Base-by-base conservation (phyloP, 2,113 vertebrate genomes). In the Carassius carassius region DNA sequence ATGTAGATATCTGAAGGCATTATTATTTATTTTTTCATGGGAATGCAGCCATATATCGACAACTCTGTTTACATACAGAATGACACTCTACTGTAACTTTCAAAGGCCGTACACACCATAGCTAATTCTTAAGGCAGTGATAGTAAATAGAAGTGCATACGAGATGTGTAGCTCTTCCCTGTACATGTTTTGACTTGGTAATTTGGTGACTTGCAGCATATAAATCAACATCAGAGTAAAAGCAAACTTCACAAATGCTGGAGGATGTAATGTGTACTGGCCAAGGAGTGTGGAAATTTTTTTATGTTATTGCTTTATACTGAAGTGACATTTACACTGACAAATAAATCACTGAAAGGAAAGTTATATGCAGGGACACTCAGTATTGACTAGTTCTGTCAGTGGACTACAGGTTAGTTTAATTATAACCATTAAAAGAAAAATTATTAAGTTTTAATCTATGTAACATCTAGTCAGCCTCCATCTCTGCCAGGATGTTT, bases 21-120 rank as follows among this genome's bases (percentile, higher is more conserved):
- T 90, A 79, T 87, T 89, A 89, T 91, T 90, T 84, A 47, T 72
- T 84, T 84, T 8, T 79, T 29, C 84, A 90, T 78, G 84, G 82
- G 73, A 85, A 86, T 90, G 86, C 88, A 86, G 88, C 88, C 89
- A 88, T 89, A 88, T 75, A 29, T 85, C 80, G 69, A 62, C 63
- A 72, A 86, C 70, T 87, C 80, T 86, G 84, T 89, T 89, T 89
- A 86, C 86, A 81, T 81, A 69, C 23, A n/a, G 51, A 84, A 74
- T 81, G 78, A 84, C 86, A 83, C 82, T 82, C 78, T 79, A 80
- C 77, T 69, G 47, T 87, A 85, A 83, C 80, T 86, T 82, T 77
- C 70, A 83, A 73, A 78, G 88, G 56, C 51, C 1, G 89, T 67
- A 56, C 84, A 56, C 49, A 51, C 56, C 19, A 25, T 62, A 67